A percentile compares a stretch with the other conserved stretches of the same genome.
phyloP scores from a whole-genome alignment of 2,888 invertebrate species.

The Cryptosula pallasiana region DNA sequence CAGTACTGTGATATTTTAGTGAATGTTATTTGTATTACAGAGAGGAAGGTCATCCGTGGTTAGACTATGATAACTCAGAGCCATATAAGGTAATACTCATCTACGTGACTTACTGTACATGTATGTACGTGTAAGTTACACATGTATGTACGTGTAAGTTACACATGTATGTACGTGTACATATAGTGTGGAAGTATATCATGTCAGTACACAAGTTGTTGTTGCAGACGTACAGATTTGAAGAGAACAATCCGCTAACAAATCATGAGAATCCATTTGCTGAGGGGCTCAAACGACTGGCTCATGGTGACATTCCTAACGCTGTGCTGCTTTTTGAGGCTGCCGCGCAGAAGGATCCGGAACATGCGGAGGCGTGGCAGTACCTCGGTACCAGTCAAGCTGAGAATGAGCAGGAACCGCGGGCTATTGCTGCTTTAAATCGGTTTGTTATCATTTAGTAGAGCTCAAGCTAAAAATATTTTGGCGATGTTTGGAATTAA shows the following conservation, averaged over 20 bases:
- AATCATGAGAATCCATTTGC: conserved; percentile 66
- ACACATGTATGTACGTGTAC: too few relatives aligned
- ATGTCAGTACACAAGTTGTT: too few relatives aligned
- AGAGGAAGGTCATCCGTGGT: conserved; percentile 44
- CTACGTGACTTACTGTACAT: too few relatives aligned
- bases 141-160: too few relatives aligned
- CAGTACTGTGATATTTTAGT: too few relatives aligned
- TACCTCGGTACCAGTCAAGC: conserved; percentile 79
- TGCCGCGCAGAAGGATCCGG: conserved; percentile 76
- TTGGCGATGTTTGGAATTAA: too few relatives aligned
- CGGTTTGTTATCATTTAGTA: conserved; percentile 49
- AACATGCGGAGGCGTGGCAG: conserved; percentile 63
- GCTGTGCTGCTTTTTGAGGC: conserved; percentile 95
- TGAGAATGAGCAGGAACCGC: conserved; percentile 93
- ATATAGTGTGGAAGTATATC: too few relatives aligned
- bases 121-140: too few relatives aligned
- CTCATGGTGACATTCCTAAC: conserved; percentile 84
- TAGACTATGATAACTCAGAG: conserved; percentile 42
- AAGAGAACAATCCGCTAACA: conserved; percentile 77
- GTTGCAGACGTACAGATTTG: conserved; percentile 68
- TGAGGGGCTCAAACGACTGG: conserved; percentile 76
- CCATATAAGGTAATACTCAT: conserved; percentile 44
- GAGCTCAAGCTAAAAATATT: neutral
- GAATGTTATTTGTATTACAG: too few relatives aligned
- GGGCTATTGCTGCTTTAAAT: conserved; percentile 84